These are phyloP conservation scores for Thaleichthys pacificus DNA, from an alignment of 2,797 vertebrate genomes.

Conservation along the genomic window DNA sequence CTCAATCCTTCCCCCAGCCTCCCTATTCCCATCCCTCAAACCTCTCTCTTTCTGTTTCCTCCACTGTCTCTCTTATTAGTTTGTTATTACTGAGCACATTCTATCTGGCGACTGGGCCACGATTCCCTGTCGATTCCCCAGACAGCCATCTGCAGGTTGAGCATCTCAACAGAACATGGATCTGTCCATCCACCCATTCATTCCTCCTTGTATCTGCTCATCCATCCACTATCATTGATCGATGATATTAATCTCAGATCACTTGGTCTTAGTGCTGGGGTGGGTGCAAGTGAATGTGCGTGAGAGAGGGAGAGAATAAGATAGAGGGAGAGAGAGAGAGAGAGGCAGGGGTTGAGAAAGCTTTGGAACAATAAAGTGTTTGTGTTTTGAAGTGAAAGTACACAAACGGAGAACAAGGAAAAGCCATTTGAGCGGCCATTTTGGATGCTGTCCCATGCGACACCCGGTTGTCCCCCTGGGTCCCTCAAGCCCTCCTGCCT, in stretches of 20 bases:
- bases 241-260: conserved; percentile 46
- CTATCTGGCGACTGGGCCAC: neutral
- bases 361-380: conserved; percentile 34
- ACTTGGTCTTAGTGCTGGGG: conserved; percentile 35
- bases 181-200: conserved; percentile 1
- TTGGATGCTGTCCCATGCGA: conserved; percentile 50
- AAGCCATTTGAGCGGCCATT: conserved; percentile 58
- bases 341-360: conserved; percentile 7
- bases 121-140: conserved; percentile 19
- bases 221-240: conserved; percentile 42
- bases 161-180: conserved; percentile 31
- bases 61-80: too few relatives aligned
- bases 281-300: conserved; percentile 13
- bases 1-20: too few relatives aligned
- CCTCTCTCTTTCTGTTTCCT: conserved; percentile 10
- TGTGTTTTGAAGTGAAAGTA: conserved; percentile 47
- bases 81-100: too few relatives aligned
- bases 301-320: too few relatives aligned
- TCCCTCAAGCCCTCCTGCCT: conserved; percentile 52
- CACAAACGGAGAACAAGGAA: conserved; percentile 51
- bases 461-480: conserved; percentile 55
- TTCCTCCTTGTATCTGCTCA: conserved; percentile 4
- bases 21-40: too few relatives aligned
- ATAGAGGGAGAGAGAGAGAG: neutral
- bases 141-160: conserved; percentile 33